These are phyloP conservation scores for Cervus canadensis DNA, from an alignment of 2,113 vertebrate genomes.

Conservation along the genomic window DNA sequence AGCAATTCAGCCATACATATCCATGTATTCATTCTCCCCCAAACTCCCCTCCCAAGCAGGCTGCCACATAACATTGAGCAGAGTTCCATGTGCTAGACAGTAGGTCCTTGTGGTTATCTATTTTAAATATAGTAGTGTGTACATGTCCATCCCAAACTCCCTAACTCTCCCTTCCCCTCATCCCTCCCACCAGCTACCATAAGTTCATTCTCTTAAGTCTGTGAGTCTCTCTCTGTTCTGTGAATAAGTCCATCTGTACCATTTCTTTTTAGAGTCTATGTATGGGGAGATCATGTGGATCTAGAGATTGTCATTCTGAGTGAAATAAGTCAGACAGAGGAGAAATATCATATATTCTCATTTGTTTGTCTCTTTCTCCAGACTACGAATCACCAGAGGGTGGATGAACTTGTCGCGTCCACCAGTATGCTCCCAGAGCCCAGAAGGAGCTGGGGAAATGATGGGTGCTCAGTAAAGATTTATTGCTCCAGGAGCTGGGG, in stretches of 20 bases:
- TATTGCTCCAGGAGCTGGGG: fast-evolving
- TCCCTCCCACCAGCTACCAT: neutral
- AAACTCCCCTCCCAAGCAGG: neutral
- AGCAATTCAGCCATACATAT: neutral
- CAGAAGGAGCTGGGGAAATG: neutral
- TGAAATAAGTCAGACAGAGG: neutral
- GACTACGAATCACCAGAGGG: neutral
- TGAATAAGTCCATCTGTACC: neutral
- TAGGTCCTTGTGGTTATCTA: neutral
- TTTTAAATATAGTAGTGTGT: neutral
- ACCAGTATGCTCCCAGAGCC: neutral
- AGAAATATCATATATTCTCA: neutral
- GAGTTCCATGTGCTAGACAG: neutral
- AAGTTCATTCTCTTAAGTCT: neutral
- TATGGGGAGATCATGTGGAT: neutral
- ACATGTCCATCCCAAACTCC: neutral
- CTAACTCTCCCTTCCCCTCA: neutral
- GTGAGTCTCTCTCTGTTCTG: neutral
- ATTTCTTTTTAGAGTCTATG: neutral
- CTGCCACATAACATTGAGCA: neutral
- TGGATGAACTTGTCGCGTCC: neutral
- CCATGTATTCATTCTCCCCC: neutral
- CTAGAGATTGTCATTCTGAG: neutral
- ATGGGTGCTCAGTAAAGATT: neutral
- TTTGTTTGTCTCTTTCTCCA: neutral